A percentile compares a stretch with the other conserved stretches of the same genome.
Evolutionary conservation across 2,113 vertebrate species (phyloP).

Genomic region (Zosterops pallidus): DNA sequence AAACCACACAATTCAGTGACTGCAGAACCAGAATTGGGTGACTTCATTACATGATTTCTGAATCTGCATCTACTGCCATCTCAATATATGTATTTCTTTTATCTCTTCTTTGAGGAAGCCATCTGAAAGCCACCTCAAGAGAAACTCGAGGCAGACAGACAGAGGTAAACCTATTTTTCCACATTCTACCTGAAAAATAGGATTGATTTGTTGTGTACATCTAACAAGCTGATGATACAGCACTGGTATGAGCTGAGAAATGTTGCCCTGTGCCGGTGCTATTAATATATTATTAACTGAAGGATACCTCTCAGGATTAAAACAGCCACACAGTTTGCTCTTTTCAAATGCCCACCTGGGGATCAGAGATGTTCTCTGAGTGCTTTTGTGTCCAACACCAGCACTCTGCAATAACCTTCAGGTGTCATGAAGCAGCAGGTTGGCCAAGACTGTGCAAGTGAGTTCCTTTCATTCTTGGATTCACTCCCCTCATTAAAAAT

Average conservation of each 20-base stretch:
- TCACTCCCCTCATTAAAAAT: background rate
- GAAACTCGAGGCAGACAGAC: background rate
- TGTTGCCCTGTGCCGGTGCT: background rate
- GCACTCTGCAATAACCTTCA: rapidly evolving
- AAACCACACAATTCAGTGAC: background rate
- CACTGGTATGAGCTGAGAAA: background rate
- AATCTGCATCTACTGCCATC: background rate
- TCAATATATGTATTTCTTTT: background rate
- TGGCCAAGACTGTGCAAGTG: background rate
- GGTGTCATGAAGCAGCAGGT: background rate
- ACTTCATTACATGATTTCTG: rapidly evolving
- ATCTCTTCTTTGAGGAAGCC: background rate
- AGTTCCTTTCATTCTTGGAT: background rate
- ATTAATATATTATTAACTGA: background rate
- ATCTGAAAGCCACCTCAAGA: background rate
- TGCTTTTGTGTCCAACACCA: background rate
- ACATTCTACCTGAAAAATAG: background rate
- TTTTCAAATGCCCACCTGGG: background rate
- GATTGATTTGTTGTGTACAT: background rate
- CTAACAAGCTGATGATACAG: background rate
- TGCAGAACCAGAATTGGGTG: background rate
- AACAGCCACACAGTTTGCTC: background rate
- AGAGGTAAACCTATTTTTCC: background rate
- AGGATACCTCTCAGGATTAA: background rate
- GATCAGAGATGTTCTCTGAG: rapidly evolving